Base-by-base conservation (phyloP, 2,113 vertebrate species). In the Etia nguti region DNA sequence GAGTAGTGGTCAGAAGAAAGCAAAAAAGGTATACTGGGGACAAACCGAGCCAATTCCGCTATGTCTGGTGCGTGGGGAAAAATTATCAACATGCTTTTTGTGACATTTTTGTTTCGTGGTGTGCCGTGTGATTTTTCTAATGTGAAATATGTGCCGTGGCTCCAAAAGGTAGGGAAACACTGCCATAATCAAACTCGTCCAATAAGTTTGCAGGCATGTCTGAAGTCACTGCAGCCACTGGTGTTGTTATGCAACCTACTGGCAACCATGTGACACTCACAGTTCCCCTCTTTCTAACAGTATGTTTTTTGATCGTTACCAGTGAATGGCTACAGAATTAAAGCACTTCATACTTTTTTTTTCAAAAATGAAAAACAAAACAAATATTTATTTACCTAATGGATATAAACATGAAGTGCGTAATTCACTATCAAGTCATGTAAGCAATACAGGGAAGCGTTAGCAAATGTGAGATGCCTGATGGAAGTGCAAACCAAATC, bases 1-100 rank as follows among this genome's bases (percentile, higher is more conserved):
- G 59, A 62, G 18, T 16, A 62, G 2, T 62, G 1, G 31, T 20
- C 59, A 36, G 18, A 11, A 2, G 59, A 36, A 62, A 62, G 9
- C 29, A 2, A 6, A 1, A 34, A 62, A 20, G 18, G 9, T 62
- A 34, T 34, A 62, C 59, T 62, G 31, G 31, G 16, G 31, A 62
- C 31, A 36, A 5, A 62, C 29, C 16, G 9, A 62, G 36, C 59
- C 59, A 62, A 62, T 62, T 60, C 16, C 0, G 0, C 57, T 34
- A 60, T 60, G 2, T 5, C 57, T 60, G 29, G 20, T 60, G 57
- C 34, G 57, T 1, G 0, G 57, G 0, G 3, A 0, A 20, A 62
- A 62, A 62, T 62, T 11, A 62, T 62, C 59, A 34, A 11, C 20
- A 62, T 62, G 59, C 59, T 20, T 2, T 16, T 62, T 34, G 59